Evolutionary conservation across 2,888 invertebrate species (phyloP).

Genomic region (Sphaerophoria taeniata): DNA sequence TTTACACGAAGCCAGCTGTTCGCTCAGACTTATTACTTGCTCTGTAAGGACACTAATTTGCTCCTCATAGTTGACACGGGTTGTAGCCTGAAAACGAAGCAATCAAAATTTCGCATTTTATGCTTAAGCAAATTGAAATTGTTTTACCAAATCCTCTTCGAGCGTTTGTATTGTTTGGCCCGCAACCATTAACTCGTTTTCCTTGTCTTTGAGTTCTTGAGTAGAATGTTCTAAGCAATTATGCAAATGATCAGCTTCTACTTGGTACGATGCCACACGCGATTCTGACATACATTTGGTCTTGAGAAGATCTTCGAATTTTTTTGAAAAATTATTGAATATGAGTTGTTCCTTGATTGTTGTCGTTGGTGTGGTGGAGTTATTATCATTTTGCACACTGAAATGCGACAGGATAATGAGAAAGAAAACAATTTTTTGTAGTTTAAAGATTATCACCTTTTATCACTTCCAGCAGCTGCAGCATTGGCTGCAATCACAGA

Average conservation of each 20-base stretch:
- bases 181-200: slow-evolving; percentile 84
- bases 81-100: slow-evolving; percentile 81
- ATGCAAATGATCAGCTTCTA: slow-evolving; percentile 83
- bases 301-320: slow-evolving; percentile 81
- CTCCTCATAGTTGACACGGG: slow-evolving; percentile 87
- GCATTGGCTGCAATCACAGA: slow-evolving; percentile 75
- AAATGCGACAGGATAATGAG: neutral
- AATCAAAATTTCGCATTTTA: slow-evolving; percentile 7
- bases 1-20: slow-evolving; percentile 88
- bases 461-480: slow-evolving; percentile 62
- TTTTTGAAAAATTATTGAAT: slow-evolving; percentile 81
- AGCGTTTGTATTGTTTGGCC: slow-evolving; percentile 83
- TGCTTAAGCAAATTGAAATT: neutral
- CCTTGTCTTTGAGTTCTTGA: slow-evolving; percentile 83
- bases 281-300: slow-evolving; percentile 81
- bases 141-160: slow-evolving; percentile 86
- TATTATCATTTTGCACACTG: slow-evolving; percentile 66
- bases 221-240: slow-evolving; percentile 84
- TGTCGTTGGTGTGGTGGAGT: slow-evolving; percentile 62
- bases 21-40: slow-evolving; percentile 87
- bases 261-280: slow-evolving; percentile 79
- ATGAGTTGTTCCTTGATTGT: slow-evolving; percentile 80
- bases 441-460: neutral
- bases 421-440: neutral
- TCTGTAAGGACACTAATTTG: slow-evolving; percentile 86